Evolutionary conservation across 2,888 invertebrate species (phyloP).

Genomic region (Beris chalybata): DNA sequence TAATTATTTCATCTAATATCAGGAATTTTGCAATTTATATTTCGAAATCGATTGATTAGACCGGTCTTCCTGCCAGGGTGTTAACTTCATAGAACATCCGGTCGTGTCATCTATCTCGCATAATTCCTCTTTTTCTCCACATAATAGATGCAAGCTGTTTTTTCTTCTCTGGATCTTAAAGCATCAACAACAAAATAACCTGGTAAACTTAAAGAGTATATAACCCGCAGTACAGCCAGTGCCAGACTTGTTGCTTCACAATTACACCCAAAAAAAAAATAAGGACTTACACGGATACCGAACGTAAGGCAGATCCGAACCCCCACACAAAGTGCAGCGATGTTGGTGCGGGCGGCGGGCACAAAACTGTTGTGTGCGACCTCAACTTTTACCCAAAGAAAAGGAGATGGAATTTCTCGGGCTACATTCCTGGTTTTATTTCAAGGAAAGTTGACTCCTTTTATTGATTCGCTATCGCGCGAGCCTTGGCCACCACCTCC

Average conservation of each 20-base stretch:
- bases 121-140: no score
- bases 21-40: no score
- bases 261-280: constrained; percentile 4
- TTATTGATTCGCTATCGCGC: constrained; percentile 29
- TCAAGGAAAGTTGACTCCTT: constrained; percentile 29
- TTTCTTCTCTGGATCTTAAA: no score
- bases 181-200: no score
- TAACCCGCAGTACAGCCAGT: background rate
- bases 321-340: background rate
- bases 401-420: constrained; percentile 13
- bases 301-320: background rate
- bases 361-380: constrained; percentile 1
- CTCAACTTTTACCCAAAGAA: background rate
- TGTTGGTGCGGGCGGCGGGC: background rate
- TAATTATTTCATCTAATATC: no score
- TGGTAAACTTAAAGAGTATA: no score
- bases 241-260: constrained; percentile 25
- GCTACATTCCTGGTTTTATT: constrained; percentile 19
- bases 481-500: constrained; percentile 8
- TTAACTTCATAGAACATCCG: no score
- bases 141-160: no score
- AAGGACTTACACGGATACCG: constrained; percentile 2
- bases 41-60: no score
- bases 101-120: no score
- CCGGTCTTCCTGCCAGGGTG: no score